Evolutionary conservation across 1,140 invertebrate species (phyloP).

Genomic region (Tyrophagus putrescentiae): DNA sequence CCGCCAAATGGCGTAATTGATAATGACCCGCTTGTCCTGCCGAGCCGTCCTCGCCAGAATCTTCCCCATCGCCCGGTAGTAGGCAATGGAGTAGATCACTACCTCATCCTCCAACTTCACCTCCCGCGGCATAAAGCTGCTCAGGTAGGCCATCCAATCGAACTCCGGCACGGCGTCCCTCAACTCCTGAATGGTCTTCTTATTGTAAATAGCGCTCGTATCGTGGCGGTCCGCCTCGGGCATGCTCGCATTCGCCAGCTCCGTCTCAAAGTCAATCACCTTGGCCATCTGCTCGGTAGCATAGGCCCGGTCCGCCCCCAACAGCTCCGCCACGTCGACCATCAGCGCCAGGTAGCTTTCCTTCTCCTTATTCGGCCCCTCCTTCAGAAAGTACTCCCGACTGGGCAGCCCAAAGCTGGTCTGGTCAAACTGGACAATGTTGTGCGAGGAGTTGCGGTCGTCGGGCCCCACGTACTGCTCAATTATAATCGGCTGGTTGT

Average conservation of each 20-base stretch:
- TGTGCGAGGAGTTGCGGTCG: conserved; percentile 68
- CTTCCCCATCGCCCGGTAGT: conserved; percentile 17
- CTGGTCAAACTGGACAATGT: conserved; percentile 77
- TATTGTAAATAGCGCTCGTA: conserved; percentile 43
- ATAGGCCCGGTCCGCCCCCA: conserved; percentile 39
- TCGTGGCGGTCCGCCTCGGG: conserved; percentile 67
- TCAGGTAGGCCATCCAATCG: conserved; percentile 23
- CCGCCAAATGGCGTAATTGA: conserved; percentile 50
- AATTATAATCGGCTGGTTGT: conserved; percentile 66
- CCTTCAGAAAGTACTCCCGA: conserved; percentile 58
- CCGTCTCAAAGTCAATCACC: conserved; percentile 64
- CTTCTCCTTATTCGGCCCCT: conserved; percentile 36
- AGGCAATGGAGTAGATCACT: conserved; percentile 20
- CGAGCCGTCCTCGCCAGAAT: not conserved
- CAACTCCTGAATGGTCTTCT: conserved; percentile 19
- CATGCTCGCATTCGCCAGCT: conserved; percentile 53
- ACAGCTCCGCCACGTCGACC: conserved; percentile 36
- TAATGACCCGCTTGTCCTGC: conserved; percentile 40
- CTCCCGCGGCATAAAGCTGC: conserved; percentile 18
- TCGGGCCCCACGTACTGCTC: conserved; percentile 72
- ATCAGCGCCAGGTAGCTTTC: conserved; percentile 63
- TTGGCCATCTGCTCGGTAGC: conserved; percentile 48
- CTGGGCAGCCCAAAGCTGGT: conserved; percentile 68
- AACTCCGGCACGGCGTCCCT: conserved; percentile 20
- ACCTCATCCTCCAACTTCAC: conserved; percentile 15